Percentiles rank a stretch among this genome's conserved stretches.
phyloP scores from a whole-genome alignment of 2,888 invertebrate genomes.

The Ashinkailepas kermadecensis region DNA sequence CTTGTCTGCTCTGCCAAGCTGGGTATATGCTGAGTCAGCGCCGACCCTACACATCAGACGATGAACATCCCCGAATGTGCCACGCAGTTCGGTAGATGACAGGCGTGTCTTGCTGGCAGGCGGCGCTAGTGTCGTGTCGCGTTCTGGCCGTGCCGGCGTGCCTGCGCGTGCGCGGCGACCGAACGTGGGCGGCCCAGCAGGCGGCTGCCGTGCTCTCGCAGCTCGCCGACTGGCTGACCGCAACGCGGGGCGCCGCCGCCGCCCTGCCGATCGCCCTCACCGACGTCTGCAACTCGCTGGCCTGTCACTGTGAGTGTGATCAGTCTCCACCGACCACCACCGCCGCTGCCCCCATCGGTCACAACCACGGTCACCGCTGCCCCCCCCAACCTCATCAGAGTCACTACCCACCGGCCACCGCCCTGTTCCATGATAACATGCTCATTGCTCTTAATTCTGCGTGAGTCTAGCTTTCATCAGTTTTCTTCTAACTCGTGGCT shows the following conservation, averaged over 20 bases:
- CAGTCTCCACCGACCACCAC: too few relatives aligned
- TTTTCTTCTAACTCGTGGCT: too few relatives aligned
- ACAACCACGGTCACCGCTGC: conserved; percentile 19
- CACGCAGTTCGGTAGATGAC: background rate
- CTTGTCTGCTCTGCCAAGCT: too few relatives aligned
- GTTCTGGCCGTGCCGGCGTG: background rate
- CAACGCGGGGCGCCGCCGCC: conserved; percentile 29
- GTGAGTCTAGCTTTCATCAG: too few relatives aligned
- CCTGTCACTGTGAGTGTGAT: conserved; percentile 53
- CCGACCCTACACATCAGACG: too few relatives aligned
- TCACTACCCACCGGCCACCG: too few relatives aligned
- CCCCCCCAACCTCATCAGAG: too few relatives aligned
- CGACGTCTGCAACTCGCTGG: conserved; percentile 54
- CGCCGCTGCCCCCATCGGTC: background rate
- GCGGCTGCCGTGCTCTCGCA: background rate
- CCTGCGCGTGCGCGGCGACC: background rate
- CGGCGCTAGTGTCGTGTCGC: background rate
- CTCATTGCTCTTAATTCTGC: too few relatives aligned
- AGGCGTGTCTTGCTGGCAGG: background rate
- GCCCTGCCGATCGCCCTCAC: conserved; percentile 48
- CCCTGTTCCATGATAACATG: too few relatives aligned
- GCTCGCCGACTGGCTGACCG: background rate
- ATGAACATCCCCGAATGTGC: too few relatives aligned
- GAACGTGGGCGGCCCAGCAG: background rate
- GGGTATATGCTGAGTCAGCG: too few relatives aligned